These are phyloP conservation scores for Aphidius colemani DNA, from an alignment of 2,888 invertebrate genomes.

Conservation along the genomic window DNA sequence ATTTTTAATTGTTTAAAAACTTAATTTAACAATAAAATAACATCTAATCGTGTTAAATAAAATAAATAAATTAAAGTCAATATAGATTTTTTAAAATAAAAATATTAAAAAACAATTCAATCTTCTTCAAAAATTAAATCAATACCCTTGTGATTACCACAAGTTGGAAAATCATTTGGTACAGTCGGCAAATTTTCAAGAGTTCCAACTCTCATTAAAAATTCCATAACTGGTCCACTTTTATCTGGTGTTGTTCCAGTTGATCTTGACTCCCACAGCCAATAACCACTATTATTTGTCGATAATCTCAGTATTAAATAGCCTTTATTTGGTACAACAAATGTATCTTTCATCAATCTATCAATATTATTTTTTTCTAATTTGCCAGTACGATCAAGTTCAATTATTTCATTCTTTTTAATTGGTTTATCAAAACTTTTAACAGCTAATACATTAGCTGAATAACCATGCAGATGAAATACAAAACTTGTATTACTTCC, in stretches of 20 bases:
- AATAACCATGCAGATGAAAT: slow-evolving; percentile 67
- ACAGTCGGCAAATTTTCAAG: slow-evolving; percentile 42
- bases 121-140: slow-evolving; percentile 43
- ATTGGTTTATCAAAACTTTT: slow-evolving; percentile 54
- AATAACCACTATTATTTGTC: slow-evolving; percentile 47
- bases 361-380: slow-evolving; percentile 62
- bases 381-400: slow-evolving; percentile 55
- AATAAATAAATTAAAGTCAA: too few species aligned
- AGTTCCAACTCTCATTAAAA: slow-evolving; percentile 44
- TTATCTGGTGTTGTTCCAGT: slow-evolving; percentile 35
- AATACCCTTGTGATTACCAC: slow-evolving; percentile 45
- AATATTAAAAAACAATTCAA: not conserved
- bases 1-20: not conserved
- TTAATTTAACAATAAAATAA: slow-evolving; percentile 21
- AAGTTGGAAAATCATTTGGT: slow-evolving; percentile 47
- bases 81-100: slow-evolving; percentile 14
- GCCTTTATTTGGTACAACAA: slow-evolving; percentile 70
- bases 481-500: slow-evolving; percentile 65
- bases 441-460: slow-evolving; percentile 39
- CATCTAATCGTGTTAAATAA: slow-evolving; percentile 9
- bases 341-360: slow-evolving; percentile 65
- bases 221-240: slow-evolving; percentile 44
- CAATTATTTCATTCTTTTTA: slow-evolving; percentile 57
- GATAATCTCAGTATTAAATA: slow-evolving; percentile 43
- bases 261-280: slow-evolving; percentile 48